phyloP scores from a whole-genome alignment of 2,797 vertebrate species.

The Thalassophryne amazonica region DNA sequence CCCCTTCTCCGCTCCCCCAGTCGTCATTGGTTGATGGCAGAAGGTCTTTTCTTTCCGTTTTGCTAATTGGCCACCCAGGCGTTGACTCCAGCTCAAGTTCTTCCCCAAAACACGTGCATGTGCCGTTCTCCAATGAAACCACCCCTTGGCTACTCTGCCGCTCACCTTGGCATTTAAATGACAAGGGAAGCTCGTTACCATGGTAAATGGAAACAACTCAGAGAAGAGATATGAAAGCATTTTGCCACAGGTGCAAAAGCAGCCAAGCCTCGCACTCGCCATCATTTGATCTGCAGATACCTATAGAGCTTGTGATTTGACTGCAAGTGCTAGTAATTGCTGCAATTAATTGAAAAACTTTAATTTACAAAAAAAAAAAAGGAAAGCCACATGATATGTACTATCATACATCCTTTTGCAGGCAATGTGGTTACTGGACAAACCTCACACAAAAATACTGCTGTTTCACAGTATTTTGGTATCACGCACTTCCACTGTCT shows the following conservation, averaged over 20 bases:
- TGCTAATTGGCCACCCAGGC: conserved; percentile 85
- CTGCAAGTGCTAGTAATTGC: background rate
- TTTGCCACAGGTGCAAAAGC: conserved; percentile 23
- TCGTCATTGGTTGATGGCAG: conserved; percentile 71
- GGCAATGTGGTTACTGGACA: no score
- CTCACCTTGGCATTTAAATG: conserved; percentile 60
- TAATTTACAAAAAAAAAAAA: background rate
- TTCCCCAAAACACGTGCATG: conserved; percentile 62
- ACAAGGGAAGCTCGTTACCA: conserved; percentile 36
- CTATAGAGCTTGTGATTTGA: background rate
- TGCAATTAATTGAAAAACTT: background rate
- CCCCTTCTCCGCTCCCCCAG: conserved; percentile 43
- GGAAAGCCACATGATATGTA: background rate
- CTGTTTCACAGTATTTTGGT: no score
- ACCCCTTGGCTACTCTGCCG: conserved; percentile 46
- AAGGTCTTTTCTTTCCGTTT: conserved; percentile 72
- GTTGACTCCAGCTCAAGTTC: conserved; percentile 68
- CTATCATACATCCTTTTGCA: no score
- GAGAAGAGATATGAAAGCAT: conserved; percentile 17
- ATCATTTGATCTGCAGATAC: background rate
- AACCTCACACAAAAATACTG: no score
- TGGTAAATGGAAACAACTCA: conserved; percentile 37
- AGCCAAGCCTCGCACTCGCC: background rate
- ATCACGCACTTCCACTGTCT: no score
- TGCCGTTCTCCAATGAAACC: conserved; percentile 47